Base-by-base conservation (phyloP, 2,888 invertebrate species). In the Trichopria drosophilae region DNA sequence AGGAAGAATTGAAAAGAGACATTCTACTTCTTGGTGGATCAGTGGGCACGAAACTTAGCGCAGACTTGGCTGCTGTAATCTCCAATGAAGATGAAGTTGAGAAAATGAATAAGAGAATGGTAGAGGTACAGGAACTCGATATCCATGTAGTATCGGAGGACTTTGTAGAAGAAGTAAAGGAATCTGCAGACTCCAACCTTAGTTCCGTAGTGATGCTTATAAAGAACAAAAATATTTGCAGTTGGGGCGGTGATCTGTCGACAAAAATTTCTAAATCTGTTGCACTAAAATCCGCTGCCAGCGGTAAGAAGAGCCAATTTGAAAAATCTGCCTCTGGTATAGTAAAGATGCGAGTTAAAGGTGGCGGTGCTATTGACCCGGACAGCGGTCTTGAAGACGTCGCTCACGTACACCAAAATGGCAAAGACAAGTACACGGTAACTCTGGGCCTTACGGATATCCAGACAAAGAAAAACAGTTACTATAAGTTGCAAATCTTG, bases 401-500 rank as follows among this genome's bases (percentile, higher is more conserved):
- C 3, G 88, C 92, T 0, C 94, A 95, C 76, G 90, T 96, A 18
- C 88, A 87, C 72, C 79, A 79, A 43, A 74, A 78, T 54, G 68
- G 69, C 0, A 79, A 81, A 23, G 80, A 80, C 19, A 84, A 87
- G 60, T 94, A 85, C 74, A 88, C 84, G n/a, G 86, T 81, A 20
- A 88, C 93, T 0, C 82, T 98, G 4, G 88, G 90, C 9, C 76
- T 86, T 58, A 93, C 93, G 0, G 95, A 98, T 72, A 82, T 98
- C 22, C 87, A 90, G 58, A 80, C 80, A 1, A 89, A 91, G 60
- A 90, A 87, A 71, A 99, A 99, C 77, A 94, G 94, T 2, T 99
- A 81, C 75, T 99, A 98, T 78, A 98, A 97, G 71, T 65, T 99
- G 42, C 98, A 99, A 74, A 76, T 97, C 37, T 78, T 99, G 42